Evolutionary conservation across 2,888 invertebrate genomes (phyloP), one percentile per base, ranked within the genome.

Genomic region (Ptychoptera contaminata): DNA sequence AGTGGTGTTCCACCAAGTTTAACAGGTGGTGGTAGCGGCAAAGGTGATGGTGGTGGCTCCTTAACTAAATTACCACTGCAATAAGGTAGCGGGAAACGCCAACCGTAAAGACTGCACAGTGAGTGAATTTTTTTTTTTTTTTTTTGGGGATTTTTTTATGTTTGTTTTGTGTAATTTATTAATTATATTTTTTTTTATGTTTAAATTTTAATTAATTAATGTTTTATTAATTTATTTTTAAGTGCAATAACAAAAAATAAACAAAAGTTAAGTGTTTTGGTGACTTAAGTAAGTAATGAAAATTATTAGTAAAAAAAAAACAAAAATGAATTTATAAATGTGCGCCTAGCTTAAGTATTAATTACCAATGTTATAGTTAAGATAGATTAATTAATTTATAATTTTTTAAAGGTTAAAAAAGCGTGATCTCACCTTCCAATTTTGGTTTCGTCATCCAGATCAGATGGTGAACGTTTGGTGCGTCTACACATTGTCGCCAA

Each of bases 71-170:
- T 64, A 77, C 84, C 84, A 78, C 86, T 86, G 82, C 86, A 86
- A 86, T 87, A 86, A 78, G 86, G 86, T 80, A 87, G 82, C 76
- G 87, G 86, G 79, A 86, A 87, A 78, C 86, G 86, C 86, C 86
- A 86, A 82, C 86, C 85, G 79, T 86, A 86, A 79, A 87, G 82
- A 84, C 86, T 87, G 81, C 61, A 59, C 53, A 61, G 58, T 64
- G 63, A 57, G 47, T 47, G 38, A 42, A 40, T 39, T 44, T 44
- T 34, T 40, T 14, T 37, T 41, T 31, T 40, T 47, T 41, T 41
- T 31, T 40, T 47, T 41, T 40, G 40, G 44, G 44, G 42, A 35
- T 44, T 43, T 23, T 23, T 23, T 23, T 23, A 39, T 43, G 42
- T 41, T 41, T 43, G 31, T 15, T 43, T 43, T 40, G 30, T 40